Evolutionary conservation across 1,140 invertebrate genomes (phyloP), one percentile per base, ranked within the genome.

Genomic region (Agraylea sexmaculata): DNA sequence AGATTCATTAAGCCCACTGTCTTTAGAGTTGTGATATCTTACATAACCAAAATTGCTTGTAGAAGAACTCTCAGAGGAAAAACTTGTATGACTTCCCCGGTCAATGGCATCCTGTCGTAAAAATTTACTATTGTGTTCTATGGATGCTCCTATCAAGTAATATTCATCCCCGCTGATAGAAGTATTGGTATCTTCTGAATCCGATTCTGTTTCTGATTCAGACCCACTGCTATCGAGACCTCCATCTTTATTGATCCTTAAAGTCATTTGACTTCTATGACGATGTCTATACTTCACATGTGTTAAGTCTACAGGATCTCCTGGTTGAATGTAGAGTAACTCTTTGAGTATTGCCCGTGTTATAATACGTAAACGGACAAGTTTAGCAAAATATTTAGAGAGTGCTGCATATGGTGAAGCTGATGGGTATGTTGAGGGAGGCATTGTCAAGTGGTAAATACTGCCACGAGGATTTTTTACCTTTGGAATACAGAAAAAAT

Each of bases 351-450:
- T 69, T 53, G 74, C 71, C 33, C 74, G 62, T 4, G 74, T 75
- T 40, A 88, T 75, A 3, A 80, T 58, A 51, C 78, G 78, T 51
- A 74, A 71, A 53, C 75, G 75, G 6, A 86, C 77, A 31, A 84
- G 69, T 51, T 73, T 72, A 22, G 75, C 75, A 53, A 84, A 84
- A 53, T 77, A 78, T 51, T 75, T 77, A 15, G 81, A 83, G 17
- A 87, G 69, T 29, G 75, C 74, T 47, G 75, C 69, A 55, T 79
- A 82, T 11, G 78, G 78, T 16, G 75, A 71, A 34, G 75, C 73
- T 30, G 75, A 68, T 31, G 74, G 75, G 60, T 78, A 78, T 45
- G 65, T 69, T 46, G 64, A 62, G 31, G 75, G 72, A 37, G 76
- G 76, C 45, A 74, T 55, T 27, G 73, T 75, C 40, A 71, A 57